A percentile compares a stretch with the other conserved stretches of the same genome.
phyloP scores from a whole-genome alignment of 2,113 vertebrate genomes.

The Mastomys natalensis region DNA sequence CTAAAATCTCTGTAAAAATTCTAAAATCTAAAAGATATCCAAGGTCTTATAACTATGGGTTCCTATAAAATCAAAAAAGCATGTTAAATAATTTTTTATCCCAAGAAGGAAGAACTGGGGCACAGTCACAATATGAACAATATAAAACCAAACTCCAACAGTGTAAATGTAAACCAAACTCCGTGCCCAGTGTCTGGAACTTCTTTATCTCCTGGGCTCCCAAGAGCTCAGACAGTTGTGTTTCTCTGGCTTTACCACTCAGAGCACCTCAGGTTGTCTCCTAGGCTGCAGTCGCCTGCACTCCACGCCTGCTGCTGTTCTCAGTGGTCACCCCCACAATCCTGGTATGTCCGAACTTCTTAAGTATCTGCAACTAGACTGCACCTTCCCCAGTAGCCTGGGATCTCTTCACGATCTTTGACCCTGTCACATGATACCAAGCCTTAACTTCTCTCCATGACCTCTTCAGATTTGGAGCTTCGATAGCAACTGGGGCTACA shows the following conservation, averaged over 20 bases:
- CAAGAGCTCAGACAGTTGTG: fast-evolving
- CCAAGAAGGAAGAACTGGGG: not conserved
- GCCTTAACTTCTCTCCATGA: not conserved
- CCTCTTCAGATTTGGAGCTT: not conserved
- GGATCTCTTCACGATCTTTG: not conserved
- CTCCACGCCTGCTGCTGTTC: not conserved
- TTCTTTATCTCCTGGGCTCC: not conserved
- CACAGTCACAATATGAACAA: not conserved
- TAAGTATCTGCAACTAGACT: not conserved
- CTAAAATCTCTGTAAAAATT: not conserved
- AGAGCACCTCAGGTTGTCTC: not conserved
- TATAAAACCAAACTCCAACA: not conserved
- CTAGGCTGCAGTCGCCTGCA: not conserved
- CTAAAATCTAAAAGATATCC: not conserved
- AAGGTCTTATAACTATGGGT: not conserved
- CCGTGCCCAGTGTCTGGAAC: not conserved
- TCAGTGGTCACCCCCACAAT: not conserved
- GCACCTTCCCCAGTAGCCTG: not conserved
- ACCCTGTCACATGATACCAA: not conserved
- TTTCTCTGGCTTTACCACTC: not conserved
- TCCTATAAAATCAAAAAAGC: not conserved
- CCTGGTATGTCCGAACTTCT: not conserved
- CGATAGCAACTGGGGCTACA: not conserved
- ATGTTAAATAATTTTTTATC: not conserved
- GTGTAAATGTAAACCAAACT: too few species aligned